Conservation (phyloP, 2,888 invertebrate genomes). For the Ectropis crepuscularia region DNA sequence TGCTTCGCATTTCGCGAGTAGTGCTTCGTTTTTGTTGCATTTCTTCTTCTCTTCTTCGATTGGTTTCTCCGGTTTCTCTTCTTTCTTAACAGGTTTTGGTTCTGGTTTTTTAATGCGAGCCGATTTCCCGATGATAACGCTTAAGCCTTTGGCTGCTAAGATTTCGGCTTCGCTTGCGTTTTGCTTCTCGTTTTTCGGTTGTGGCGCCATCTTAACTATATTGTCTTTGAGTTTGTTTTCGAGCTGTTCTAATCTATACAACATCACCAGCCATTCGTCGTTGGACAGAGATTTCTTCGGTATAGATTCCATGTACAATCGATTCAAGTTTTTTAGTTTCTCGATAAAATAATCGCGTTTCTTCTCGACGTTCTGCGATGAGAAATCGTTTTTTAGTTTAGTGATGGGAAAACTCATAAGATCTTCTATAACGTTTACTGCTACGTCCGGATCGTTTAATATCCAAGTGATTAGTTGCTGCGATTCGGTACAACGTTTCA, state of each 20-base stretch:
- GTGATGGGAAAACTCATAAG: constrained; percentile 64
- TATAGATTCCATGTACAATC: constrained; percentile 68
- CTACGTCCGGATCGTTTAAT: constrained; percentile 64
- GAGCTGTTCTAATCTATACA: constrained; percentile 69
- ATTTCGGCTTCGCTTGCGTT: constrained; percentile 76
- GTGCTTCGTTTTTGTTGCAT: constrained; percentile 63
- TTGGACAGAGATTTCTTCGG: constrained; percentile 67
- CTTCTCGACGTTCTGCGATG: constrained; percentile 49
- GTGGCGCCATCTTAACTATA: constrained; percentile 57
- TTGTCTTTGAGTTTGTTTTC: constrained; percentile 66
- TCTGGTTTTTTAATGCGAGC: constrained; percentile 56
- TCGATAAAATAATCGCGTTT: constrained; percentile 69
- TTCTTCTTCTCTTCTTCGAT: constrained; percentile 50
- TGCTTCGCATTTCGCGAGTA: constrained; percentile 72
- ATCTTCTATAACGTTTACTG: constrained; percentile 69
- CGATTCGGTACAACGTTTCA: constrained; percentile 69
- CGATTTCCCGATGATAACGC: constrained; percentile 75
- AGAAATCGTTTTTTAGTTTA: constrained; percentile 58
- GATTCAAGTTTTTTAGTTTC: constrained; percentile 66
- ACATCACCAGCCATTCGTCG: constrained; percentile 75
- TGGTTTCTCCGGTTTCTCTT: constrained; percentile 40
- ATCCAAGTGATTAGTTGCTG: constrained; percentile 68
- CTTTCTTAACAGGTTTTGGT: constrained; percentile 43
- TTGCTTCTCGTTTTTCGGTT: constrained; percentile 43
- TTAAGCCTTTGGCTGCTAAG: constrained; percentile 74